Percentiles rank a stretch among this genome's conserved stretches.
phyloP scores from a whole-genome alignment of 2,888 invertebrate species.

The Nomada lathburiana region DNA sequence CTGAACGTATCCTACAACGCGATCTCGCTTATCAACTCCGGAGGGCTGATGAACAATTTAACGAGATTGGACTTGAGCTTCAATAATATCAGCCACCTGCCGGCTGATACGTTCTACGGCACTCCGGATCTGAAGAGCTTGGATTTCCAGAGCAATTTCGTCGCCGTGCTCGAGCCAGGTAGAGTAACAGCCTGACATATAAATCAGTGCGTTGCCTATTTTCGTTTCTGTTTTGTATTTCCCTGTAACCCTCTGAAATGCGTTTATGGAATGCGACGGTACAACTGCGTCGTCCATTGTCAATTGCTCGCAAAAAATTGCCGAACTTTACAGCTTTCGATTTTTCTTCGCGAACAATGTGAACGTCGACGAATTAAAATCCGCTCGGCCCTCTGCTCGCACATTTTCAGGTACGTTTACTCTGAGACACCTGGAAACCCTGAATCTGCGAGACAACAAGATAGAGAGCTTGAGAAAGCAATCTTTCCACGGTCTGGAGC shows the following conservation, averaged over 20 bases:
- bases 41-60: constrained; percentile 86
- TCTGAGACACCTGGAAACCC: constrained; percentile 87
- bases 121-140: constrained; percentile 91
- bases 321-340: no score
- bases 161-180: constrained; percentile 92
- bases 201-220: no score
- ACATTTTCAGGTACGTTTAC: constrained; percentile 89
- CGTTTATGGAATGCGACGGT: no score
- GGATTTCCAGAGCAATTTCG: constrained; percentile 92
- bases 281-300: no score
- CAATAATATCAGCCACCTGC: constrained; percentile 90
- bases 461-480: constrained; percentile 90
- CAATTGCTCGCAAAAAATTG: no score
- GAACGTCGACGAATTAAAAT: no score
- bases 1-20: constrained; percentile 93
- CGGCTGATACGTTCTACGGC: constrained; percentile 88
- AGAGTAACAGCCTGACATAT: constrained; percentile 70
- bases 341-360: no score
- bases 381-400: no score
- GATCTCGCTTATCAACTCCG: constrained; percentile 87
- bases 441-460: constrained; percentile 91
- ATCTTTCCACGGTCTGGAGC: constrained; percentile 91
- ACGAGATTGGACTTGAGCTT: constrained; percentile 94
- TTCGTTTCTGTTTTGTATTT: no score
- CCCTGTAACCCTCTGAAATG: no score